Percentiles rank a stretch among this genome's conserved stretches.
Evolutionary conservation across 1,140 invertebrate species (phyloP).

Genomic region (Temnothorax curvispinosus): DNA sequence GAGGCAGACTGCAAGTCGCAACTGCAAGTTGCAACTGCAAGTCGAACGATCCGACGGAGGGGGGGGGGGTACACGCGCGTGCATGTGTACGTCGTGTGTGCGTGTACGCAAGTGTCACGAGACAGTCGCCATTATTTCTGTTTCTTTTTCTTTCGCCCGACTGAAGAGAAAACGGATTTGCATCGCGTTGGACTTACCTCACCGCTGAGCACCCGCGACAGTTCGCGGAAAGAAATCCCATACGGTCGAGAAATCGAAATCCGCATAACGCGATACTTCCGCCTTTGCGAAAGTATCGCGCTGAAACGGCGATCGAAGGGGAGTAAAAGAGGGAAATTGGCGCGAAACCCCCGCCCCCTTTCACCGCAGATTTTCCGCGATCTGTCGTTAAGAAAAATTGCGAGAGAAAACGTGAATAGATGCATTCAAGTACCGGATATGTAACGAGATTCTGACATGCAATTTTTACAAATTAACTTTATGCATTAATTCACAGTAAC

Average conservation of each 20-base stretch:
- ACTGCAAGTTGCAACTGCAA: conserved; percentile 23
- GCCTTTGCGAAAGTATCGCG: conserved; percentile 6
- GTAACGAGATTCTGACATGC: neutral
- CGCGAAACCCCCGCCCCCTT: too few species aligned
- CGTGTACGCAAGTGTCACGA: conserved; percentile 16
- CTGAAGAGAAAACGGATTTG: neutral
- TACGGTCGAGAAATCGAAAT: conserved; percentile 39
- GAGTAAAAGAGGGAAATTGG: neutral
- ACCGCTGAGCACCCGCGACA: neutral
- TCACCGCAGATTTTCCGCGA: neutral
- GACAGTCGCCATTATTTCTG: conserved; percentile 27
- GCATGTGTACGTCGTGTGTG: neutral
- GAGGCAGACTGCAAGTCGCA: neutral
- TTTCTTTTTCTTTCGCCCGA: neutral
- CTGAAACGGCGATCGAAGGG: neutral
- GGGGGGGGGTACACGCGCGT: neutral
- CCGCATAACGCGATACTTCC: conserved; percentile 4
- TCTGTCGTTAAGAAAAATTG: neutral
- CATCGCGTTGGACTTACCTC: neutral
- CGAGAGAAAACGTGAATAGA: neutral
- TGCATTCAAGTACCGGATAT: neutral
- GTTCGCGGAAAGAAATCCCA: neutral
- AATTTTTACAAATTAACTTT: neutral
- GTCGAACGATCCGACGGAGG: neutral
- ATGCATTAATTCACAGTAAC: neutral